A percentile compares a stretch with the other conserved stretches of the same genome.
Conservation (phyloP, 2,888 invertebrate species). For the Drosophila mimica region DNA sequence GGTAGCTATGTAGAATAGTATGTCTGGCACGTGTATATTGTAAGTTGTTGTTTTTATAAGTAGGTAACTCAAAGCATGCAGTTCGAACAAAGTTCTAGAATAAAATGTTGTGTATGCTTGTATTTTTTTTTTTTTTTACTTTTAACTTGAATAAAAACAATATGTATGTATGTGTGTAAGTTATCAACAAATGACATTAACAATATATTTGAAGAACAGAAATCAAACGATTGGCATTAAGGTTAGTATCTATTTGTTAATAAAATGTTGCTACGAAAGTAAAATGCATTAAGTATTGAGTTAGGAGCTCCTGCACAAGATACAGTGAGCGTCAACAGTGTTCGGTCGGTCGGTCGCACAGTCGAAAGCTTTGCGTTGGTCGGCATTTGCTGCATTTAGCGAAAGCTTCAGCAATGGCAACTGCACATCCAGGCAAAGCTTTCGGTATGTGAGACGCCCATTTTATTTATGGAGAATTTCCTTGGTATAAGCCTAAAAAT, state of each 20-base stretch:
- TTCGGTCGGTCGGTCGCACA: slow-evolving; percentile 34
- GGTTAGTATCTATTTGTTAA: slow-evolving; percentile 60
- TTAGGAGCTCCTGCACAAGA: slow-evolving; percentile 14
- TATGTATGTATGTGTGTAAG: slow-evolving; percentile 20
- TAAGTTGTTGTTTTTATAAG: slow-evolving; percentile 40
- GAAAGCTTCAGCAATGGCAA: slow-evolving; percentile 49
- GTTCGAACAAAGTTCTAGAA: slow-evolving; percentile 67
- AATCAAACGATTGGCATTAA: slow-evolving; percentile 37
- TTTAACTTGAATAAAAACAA: slow-evolving; percentile 44
- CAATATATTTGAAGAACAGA: slow-evolving; percentile 40
- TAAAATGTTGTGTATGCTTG: slow-evolving; percentile 49
- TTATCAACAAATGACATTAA: slow-evolving; percentile 60
- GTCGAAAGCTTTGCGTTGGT: slow-evolving; percentile 74
- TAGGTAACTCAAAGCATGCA: slow-evolving; percentile 74
- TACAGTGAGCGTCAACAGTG: slow-evolving; percentile 44
- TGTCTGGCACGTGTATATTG: slow-evolving; percentile 47
- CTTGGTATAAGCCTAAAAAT: slow-evolving; percentile 84
- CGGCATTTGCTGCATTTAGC: slow-evolving; percentile 51
- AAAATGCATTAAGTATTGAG: slow-evolving; percentile 60
- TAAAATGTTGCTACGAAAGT: slow-evolving; percentile 58
- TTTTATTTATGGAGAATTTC: slow-evolving; percentile 30
- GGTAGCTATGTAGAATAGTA: slow-evolving; percentile 41
- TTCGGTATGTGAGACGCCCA: slow-evolving; percentile 52
- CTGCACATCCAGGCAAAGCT: slow-evolving; percentile 70
- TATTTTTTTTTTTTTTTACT: slow-evolving; percentile 8